A percentile compares a stretch with the other conserved stretches of the same genome.
phyloP scores from a whole-genome alignment of 2,797 vertebrate species.

The Pseudocheirus occidentalis region DNA sequence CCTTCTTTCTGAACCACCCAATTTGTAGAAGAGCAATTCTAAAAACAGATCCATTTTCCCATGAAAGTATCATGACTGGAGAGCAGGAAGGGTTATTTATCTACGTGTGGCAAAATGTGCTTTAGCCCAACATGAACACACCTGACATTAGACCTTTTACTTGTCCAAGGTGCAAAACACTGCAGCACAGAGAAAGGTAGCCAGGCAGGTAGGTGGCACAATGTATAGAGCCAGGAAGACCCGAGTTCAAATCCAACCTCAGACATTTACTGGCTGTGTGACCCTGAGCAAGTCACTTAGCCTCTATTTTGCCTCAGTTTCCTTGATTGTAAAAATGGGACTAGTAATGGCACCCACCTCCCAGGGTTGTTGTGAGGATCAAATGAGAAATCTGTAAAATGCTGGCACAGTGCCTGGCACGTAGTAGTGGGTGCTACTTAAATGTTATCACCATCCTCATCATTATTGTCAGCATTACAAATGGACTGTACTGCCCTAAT shows the following conservation, averaged over 20 bases:
- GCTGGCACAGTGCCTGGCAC: background rate
- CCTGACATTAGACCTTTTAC: background rate
- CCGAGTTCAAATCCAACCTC: background rate
- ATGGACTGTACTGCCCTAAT: background rate
- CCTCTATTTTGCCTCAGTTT: background rate
- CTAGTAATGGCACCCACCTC: background rate
- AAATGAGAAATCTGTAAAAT: background rate
- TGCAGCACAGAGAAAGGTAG: background rate
- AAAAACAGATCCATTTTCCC: slow-evolving; percentile 42
- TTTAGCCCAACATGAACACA: background rate
- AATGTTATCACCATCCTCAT: background rate
- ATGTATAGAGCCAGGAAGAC: background rate
- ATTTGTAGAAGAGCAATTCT: background rate
- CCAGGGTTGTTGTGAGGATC: background rate
- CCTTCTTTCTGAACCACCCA: slow-evolving; percentile 35
- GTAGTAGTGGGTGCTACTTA: background rate
- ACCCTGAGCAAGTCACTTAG: background rate
- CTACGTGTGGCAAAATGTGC: background rate
- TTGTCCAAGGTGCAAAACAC: background rate
- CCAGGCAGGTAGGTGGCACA: background rate
- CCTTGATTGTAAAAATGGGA: background rate
- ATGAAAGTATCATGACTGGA: background rate
- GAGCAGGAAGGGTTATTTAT: background rate
- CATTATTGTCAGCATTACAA: background rate
- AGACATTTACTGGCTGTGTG: background rate